Evolutionary conservation across 2,797 vertebrate genomes (phyloP).

Genomic region (Odontamblyopus rebecca): DNA sequence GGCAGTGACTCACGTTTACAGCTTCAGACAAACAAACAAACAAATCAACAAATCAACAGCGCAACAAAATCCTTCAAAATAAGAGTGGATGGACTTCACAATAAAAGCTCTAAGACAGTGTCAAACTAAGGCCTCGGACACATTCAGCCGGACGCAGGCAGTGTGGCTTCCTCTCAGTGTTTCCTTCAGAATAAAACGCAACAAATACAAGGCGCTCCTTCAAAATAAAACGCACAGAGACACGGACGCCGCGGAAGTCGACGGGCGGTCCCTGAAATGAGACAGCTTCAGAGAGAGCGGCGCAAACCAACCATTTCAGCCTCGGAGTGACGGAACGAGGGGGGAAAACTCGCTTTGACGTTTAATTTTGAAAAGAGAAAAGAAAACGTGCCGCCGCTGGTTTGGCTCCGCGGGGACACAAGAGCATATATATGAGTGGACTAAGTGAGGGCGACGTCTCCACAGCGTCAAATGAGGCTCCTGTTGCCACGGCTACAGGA

Average conservation of each 20-base stretch:
- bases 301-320: background rate
- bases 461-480: no score
- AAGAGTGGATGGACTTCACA: conserved; percentile 3
- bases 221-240: conserved; percentile 18
- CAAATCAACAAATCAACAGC: background rate
- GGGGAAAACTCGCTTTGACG: no score
- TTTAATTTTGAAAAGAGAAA: no score
- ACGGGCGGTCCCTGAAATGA: conserved; percentile 84
- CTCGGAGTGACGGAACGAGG: background rate
- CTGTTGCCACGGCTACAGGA: no score
- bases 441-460: no score
- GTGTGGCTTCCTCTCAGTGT: conserved; percentile 1
- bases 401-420: no score
- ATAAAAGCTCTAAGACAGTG: background rate
- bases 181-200: background rate
- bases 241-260: conserved; percentile 4
- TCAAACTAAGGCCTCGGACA: conserved; percentile 4
- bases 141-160: conserved; percentile 4
- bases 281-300: conserved; percentile 46
- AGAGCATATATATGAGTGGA: no score
- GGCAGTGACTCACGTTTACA: background rate
- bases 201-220: background rate
- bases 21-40: conserved; percentile 2
- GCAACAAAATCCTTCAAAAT: background rate
- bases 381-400: no score